Percentiles rank a stretch among this genome's conserved stretches.
Conservation (phyloP, 2,797 vertebrate genomes). For the Anguilla marmorata region DNA sequence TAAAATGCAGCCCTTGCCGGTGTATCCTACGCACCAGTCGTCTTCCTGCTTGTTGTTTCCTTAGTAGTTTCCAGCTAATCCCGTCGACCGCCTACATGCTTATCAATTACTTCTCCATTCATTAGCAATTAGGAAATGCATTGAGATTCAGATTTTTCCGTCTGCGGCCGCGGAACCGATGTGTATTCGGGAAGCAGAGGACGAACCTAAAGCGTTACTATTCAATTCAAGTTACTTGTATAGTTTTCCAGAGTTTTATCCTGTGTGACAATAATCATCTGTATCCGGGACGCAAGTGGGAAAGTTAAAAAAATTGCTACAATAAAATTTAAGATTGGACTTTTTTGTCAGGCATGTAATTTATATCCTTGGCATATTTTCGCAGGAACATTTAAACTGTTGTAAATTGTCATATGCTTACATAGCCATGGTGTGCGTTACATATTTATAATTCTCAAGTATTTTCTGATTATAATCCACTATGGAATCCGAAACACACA, state of each 20-base stretch:
- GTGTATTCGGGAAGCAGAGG: constrained; percentile 68
- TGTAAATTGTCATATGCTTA: not conserved
- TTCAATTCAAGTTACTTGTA: constrained; percentile 22
- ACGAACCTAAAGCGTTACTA: constrained; percentile 13
- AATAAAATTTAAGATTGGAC: not conserved
- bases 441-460: not conserved
- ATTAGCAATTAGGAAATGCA: constrained; percentile 66
- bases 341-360: constrained; percentile 7
- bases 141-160: constrained; percentile 74
- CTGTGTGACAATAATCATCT: not conserved
- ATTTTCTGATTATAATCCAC: not conserved
- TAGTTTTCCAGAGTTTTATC: constrained; percentile 15
- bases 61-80: constrained; percentile 62
- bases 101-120: constrained; percentile 75
- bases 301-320: not conserved
- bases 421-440: not conserved
- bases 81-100: constrained; percentile 70
- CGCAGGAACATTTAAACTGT: not conserved
- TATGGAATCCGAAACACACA: not conserved
- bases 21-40: constrained; percentile 1
- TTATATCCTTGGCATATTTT: not conserved
- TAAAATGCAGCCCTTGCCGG: not conserved
- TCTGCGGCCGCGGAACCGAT: constrained; percentile 64
- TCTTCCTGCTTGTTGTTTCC: constrained; percentile 38
- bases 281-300: not conserved